Conservation (phyloP, 2,888 invertebrate genomes). For the Gryllus longicercus region DNA sequence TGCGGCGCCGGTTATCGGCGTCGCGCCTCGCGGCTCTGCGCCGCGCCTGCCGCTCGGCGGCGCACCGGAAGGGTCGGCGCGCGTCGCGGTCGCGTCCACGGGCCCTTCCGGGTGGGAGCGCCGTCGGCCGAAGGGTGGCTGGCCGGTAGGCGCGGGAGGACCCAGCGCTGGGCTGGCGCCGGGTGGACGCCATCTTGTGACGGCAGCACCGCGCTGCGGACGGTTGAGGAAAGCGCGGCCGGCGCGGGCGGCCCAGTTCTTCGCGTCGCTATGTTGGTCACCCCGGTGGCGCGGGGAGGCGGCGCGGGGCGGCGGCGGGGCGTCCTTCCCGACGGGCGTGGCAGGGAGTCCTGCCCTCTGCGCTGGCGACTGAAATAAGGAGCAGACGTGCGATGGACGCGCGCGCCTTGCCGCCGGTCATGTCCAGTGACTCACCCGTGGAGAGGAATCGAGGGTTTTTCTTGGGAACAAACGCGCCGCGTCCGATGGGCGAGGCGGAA, state of each 20-base stretch:
- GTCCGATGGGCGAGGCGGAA: too few relatives aligned
- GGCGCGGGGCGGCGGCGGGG: neutral
- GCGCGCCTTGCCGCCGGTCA: too few relatives aligned
- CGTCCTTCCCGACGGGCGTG: neutral
- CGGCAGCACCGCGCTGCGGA: neutral
- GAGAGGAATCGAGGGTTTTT: too few relatives aligned
- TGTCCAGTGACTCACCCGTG: too few relatives aligned
- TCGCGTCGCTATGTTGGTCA: conserved; percentile 11
- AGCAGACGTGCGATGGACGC: neutral
- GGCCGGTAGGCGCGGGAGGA: neutral
- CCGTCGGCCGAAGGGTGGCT: neutral
- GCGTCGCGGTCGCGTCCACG: neutral
- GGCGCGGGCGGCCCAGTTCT: neutral
- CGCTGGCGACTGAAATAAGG: conserved; percentile 2
- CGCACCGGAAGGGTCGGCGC: neutral
- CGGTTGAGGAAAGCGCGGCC: neutral
- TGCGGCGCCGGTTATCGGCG: too few relatives aligned
- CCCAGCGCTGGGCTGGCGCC: conserved; percentile 4
- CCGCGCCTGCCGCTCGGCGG: too few relatives aligned
- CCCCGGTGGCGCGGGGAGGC: neutral
- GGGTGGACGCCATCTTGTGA: neutral
- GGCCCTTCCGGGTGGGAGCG: neutral
- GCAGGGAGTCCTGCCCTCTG: neutral
- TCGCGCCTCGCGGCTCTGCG: too few relatives aligned
- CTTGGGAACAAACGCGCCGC: too few relatives aligned